A percentile compares a stretch with the other conserved stretches of the same genome.
Evolutionary conservation across 30 jellyfish, hydroid and myxozoan species (phyloP).

Genomic region (Turritopsis dohrnii): DNA sequence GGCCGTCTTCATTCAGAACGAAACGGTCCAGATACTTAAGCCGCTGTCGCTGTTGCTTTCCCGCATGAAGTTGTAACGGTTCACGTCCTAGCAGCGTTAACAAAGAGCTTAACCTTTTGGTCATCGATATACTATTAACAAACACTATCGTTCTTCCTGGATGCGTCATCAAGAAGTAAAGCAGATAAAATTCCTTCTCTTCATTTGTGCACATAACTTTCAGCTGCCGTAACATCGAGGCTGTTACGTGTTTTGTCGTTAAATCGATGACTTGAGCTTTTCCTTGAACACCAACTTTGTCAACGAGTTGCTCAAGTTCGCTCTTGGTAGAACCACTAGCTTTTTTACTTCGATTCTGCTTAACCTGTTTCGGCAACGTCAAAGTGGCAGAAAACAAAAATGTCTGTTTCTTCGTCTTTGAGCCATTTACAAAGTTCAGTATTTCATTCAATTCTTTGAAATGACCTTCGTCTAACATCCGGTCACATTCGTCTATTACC

Average conservation of each 20-base stretch:
- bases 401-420: constrained; percentile 52
- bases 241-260: constrained; percentile 82
- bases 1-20: constrained; percentile 34
- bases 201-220: constrained; percentile 70
- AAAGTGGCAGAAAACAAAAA: constrained; percentile 90
- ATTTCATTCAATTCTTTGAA: constrained; percentile 70
- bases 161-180: constrained; percentile 41
- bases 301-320: constrained; percentile 53
- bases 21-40: constrained; percentile 65
- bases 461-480: constrained; percentile 95
- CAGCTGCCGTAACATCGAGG: constrained; percentile 51
- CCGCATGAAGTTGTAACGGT: constrained; percentile 85
- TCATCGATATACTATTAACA: constrained; percentile 67
- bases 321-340: constrained; percentile 25
- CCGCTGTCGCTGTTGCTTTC: constrained; percentile 86
- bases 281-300: constrained; percentile 37
- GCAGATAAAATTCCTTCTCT: constrained; percentile 71
- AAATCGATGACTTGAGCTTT: constrained; percentile 77
- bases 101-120: constrained; percentile 50
- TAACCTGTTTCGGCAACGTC: constrained; percentile 67
- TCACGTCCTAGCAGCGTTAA: constrained; percentile 49
- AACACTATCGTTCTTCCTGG: constrained; percentile 89
- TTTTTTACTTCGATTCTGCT: constrained; percentile 21
- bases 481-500: constrained; percentile 94
- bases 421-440: constrained; percentile 27